These are phyloP conservation scores for Caerostris extrusa DNA, from an alignment of 1,140 invertebrate species.

Conservation along the genomic window DNA sequence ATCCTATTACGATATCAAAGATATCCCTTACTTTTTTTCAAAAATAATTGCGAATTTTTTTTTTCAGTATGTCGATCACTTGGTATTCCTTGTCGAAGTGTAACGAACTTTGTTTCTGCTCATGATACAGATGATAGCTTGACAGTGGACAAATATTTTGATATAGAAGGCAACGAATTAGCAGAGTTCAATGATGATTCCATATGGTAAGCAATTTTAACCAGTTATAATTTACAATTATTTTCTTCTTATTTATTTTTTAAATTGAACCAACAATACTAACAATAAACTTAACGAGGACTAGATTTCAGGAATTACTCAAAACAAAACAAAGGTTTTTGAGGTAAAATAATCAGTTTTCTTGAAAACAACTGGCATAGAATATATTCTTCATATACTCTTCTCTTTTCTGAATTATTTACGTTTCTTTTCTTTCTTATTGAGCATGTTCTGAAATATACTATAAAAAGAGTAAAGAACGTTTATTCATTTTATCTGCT, in stretches of 20 bases:
- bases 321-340: not conserved
- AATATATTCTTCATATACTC: not conserved
- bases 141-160: constrained; percentile 94
- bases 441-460: no score
- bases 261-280: not conserved
- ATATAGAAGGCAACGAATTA: constrained; percentile 89
- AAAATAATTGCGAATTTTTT: not conserved
- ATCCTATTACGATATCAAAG: not conserved
- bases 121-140: constrained; percentile 95
- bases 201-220: constrained; percentile 86
- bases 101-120: constrained; percentile 94
- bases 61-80: constrained; percentile 89
- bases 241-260: not conserved
- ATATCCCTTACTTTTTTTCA: no score
- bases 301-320: not conserved
- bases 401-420: no score
- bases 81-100: constrained; percentile 91
- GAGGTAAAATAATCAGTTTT: not conserved
- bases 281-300: not conserved
- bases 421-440: no score
- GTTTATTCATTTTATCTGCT: no score
- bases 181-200: constrained; percentile 92
- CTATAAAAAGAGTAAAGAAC: no score
- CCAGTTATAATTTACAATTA: not conserved
- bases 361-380: not conserved